These are phyloP conservation scores for Podarcis muralis DNA, from an alignment of 2,113 vertebrate genomes.

Conservation along the genomic window DNA sequence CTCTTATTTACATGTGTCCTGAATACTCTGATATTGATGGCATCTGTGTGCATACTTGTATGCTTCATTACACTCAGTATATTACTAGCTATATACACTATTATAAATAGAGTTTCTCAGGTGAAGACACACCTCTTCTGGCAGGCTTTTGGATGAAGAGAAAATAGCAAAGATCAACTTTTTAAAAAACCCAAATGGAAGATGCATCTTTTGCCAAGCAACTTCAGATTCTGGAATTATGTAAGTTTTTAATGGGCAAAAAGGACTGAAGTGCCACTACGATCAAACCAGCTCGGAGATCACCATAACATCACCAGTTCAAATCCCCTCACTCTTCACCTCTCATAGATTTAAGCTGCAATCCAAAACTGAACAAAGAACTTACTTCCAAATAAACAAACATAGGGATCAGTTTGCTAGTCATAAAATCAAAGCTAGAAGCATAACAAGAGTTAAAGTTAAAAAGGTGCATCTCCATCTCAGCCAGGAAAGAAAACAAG, in stretches of 20 bases:
- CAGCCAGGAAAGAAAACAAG: neutral
- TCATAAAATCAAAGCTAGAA: neutral
- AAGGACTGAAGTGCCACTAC: neutral
- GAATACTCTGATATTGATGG: no score
- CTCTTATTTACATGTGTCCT: no score
- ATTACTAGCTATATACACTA: no score
- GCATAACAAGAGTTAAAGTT: neutral
- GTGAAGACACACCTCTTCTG: no score
- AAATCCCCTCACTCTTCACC: neutral
- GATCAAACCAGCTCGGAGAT: neutral
- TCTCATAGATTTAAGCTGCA: neutral
- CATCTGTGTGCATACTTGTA: no score
- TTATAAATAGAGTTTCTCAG: no score
- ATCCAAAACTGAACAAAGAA: neutral
- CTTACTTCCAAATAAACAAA: neutral
- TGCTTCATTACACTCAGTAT: no score
- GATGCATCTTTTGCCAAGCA: neutral
- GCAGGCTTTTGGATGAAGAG: no score
- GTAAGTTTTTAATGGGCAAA: neutral
- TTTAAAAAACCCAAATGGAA: neutral
- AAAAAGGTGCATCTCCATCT: neutral
- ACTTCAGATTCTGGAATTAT: neutral
- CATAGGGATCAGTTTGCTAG: neutral
- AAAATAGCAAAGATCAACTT: no score
- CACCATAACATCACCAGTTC: neutral